Percentiles rank a stretch among this genome's conserved stretches.
These are phyloP conservation scores for Rhynchophorus ferrugineus DNA, from an alignment of 1,140 invertebrate species.

Conservation along the genomic window DNA sequence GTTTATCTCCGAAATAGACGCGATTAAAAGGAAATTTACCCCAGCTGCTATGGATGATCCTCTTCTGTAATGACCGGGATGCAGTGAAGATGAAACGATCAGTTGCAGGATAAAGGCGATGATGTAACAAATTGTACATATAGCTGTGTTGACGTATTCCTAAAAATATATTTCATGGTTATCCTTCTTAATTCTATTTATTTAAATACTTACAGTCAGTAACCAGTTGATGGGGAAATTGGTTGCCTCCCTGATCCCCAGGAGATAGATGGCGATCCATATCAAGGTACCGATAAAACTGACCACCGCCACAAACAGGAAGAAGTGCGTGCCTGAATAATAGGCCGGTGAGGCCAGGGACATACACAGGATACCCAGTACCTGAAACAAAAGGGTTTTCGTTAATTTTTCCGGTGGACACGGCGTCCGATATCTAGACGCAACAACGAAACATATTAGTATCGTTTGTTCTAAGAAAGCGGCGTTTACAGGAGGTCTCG, in stretches of 20 bases:
- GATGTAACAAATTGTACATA: slow-evolving; percentile 63
- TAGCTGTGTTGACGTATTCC: slow-evolving; percentile 70
- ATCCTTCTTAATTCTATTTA: neutral
- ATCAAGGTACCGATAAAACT: slow-evolving; percentile 75
- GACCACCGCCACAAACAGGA: slow-evolving; percentile 72
- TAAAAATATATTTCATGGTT: slow-evolving; percentile 36
- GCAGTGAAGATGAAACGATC: slow-evolving; percentile 47
- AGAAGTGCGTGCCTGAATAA: slow-evolving; percentile 62
- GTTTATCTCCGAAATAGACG: too few relatives aligned
- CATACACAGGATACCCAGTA: slow-evolving; percentile 78
- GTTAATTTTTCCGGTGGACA: too few relatives aligned
- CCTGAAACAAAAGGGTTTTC: slow-evolving; percentile 57
- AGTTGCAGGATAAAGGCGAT: slow-evolving; percentile 75
- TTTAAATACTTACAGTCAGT: slow-evolving; percentile 58
- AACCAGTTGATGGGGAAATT: slow-evolving; percentile 78
- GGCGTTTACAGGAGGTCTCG: too few relatives aligned
- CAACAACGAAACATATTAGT: too few relatives aligned
- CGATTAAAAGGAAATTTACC: too few relatives aligned
- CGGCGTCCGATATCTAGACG: too few relatives aligned
- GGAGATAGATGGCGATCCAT: slow-evolving; percentile 70
- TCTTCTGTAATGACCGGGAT: slow-evolving; percentile 38
- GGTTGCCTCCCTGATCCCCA: slow-evolving; percentile 69
- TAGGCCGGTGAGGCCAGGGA: slow-evolving; percentile 59
- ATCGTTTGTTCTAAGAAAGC: too few relatives aligned
- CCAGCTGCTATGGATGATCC: slow-evolving; percentile 63